phyloP scores from a whole-genome alignment of 2,797 vertebrate species.

The Erethizon dorsatum region DNA sequence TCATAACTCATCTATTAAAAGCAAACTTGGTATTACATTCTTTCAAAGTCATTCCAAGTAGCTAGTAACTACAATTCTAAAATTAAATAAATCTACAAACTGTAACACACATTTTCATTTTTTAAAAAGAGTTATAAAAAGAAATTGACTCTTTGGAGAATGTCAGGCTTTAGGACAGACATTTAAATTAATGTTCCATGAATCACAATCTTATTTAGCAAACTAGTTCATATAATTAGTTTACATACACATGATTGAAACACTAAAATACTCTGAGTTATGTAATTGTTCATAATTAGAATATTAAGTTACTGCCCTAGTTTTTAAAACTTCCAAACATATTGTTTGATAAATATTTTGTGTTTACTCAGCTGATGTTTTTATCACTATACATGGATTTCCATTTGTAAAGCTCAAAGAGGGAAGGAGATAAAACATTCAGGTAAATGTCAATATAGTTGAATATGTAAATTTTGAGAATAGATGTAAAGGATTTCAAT shows the following conservation, averaged over 20 bases:
- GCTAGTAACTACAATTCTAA: conserved; percentile 79
- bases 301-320: conserved; percentile 83
- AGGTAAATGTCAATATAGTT: conserved; percentile 48
- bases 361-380: conserved; percentile 85
- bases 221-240: conserved; percentile 87
- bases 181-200: conserved; percentile 88
- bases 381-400: conserved; percentile 85
- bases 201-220: conserved; percentile 89
- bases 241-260: conserved; percentile 88
- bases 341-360: conserved; percentile 79
- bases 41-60: conserved; percentile 81
- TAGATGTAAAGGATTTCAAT: conserved; percentile 66
- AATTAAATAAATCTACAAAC: conserved; percentile 85
- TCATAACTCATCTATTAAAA: conserved; percentile 77
- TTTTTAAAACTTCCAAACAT: conserved; percentile 75
- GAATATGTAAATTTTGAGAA: conserved; percentile 58
- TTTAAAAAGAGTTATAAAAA: conserved; percentile 86
- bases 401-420: conserved; percentile 69
- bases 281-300: conserved; percentile 87
- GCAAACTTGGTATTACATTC: conserved; percentile 71
- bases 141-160: conserved; percentile 87
- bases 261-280: conserved; percentile 85
- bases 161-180: conserved; percentile 83
- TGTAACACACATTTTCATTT: conserved; percentile 80
- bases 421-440: conserved; percentile 15